Evolutionary conservation across 2,888 invertebrate species (phyloP), one percentile per base, ranked within the genome.

Genomic region (Brassicogethes aeneus): DNA sequence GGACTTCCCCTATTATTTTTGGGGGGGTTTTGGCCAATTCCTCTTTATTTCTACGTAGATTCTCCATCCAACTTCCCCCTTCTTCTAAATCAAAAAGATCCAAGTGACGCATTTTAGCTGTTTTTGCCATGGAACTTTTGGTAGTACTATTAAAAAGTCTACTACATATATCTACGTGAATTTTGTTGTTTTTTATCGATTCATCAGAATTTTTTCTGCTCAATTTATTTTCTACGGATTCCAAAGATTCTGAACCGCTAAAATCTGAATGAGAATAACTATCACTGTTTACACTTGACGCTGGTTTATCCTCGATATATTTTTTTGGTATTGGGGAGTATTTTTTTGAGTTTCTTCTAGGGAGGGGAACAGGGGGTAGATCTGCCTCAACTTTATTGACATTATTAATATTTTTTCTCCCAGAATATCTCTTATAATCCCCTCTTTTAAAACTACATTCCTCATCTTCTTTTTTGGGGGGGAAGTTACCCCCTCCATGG

Each of bases 401-500:
- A 10, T 23, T 23, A 7, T 23, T 10, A 7, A 7, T 10, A 23
- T 23, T 23, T 2, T 39, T 44, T 15, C 48, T 45, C n/a, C 38
- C 37, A 2, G 52, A 52, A 31, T 42, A 40, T 40, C 53, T 40
- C 3, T 40, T 33, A 8, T 51, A 51, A 8, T 53, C 49, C 23
- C 31, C 47, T 40, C 55, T 47, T 40, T 55, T 51, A 39, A 54
- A 54, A 3, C 37, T 31, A 39, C 38, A 41, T 42, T 46, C 12
- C 57, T 67, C 14, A 3, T 32, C 32, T 12, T 1, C 71, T 71
- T 60, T 70, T 73, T 10, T 66, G 62, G 10, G 74, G 64, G 36
- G 66, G 64, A 51, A 62, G 41, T 79, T 79, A 36, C 85, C 85
- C 52, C 80, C 77, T 8, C 84, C 86, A 60, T 87, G 87, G 1